These are phyloP conservation scores for Trematocara nigrifrons DNA, from an alignment of 2,113 vertebrate genomes.

Conservation along the genomic window DNA sequence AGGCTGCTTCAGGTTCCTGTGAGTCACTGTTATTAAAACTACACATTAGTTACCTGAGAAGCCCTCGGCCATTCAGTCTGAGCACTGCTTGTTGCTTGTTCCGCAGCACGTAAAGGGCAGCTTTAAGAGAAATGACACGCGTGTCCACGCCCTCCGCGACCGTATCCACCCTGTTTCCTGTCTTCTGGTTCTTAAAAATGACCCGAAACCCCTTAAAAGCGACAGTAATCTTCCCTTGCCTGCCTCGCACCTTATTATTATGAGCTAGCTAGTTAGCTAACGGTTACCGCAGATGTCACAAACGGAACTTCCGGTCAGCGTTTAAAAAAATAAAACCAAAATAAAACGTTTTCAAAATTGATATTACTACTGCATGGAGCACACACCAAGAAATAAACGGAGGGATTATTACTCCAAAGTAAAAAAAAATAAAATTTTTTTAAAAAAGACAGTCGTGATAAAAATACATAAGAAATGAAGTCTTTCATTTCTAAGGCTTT, in stretches of 20 bases:
- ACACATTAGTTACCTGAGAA: constrained; percentile 39
- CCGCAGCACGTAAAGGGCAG: neutral
- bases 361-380: neutral
- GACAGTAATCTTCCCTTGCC: neutral
- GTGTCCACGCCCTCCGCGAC: no score
- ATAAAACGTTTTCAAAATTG: neutral
- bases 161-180: neutral
- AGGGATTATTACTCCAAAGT: neutral
- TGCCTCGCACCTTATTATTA: neutral
- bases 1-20: neutral
- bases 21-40: neutral
- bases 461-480: neutral
- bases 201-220: neutral
- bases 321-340: constrained; percentile 26
- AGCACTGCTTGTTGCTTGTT: neutral
- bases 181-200: neutral
- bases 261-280: constrained; percentile 34
- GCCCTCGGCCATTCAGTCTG: constrained; percentile 60
- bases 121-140: neutral
- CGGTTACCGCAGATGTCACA: neutral
- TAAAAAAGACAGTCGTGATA: neutral
- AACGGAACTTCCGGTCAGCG: neutral
- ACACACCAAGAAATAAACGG: neutral
- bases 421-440: neutral
- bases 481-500: neutral